A percentile compares a stretch with the other conserved stretches of the same genome.
Conservation (phyloP, 1,140 invertebrate species). For the Lasaia peninsularis region DNA sequence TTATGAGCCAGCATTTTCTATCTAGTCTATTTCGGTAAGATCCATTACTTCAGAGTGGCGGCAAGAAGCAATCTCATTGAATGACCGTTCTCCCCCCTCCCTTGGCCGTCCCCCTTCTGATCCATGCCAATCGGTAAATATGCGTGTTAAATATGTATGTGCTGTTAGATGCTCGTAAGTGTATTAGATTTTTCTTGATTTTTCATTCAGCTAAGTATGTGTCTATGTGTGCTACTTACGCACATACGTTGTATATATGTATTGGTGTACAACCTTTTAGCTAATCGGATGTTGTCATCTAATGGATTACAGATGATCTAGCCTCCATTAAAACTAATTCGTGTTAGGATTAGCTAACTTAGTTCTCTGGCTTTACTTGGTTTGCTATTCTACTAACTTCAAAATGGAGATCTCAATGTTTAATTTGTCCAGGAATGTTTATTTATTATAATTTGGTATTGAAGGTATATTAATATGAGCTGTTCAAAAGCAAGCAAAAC, state of each 20-base stretch:
- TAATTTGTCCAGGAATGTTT: no score
- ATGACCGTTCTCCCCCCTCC: slow-evolving; percentile 61
- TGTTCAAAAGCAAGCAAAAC: no score
- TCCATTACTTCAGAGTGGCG: slow-evolving; percentile 77
- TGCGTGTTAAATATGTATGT: slow-evolving; percentile 77
- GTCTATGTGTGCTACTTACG: background rate
- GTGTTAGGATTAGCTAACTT: no score
- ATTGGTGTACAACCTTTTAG: background rate
- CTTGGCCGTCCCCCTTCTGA: slow-evolving; percentile 39
- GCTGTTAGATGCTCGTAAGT: slow-evolving; percentile 71
- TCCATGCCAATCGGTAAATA: slow-evolving; percentile 75
- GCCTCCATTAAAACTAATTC: no score
- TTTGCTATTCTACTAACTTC: no score
- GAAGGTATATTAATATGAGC: no score
- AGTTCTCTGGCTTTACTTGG: background rate
- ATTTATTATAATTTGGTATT: no score
- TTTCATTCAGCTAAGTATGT: slow-evolving; percentile 58
- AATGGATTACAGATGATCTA: background rate
- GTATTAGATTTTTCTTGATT: slow-evolving; percentile 73
- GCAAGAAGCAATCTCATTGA: slow-evolving; percentile 79
- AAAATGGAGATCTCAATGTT: no score
- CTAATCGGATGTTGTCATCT: background rate
- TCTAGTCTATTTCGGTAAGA: slow-evolving; percentile 76
- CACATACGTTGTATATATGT: slow-evolving; percentile 3
- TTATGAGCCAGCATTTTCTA: slow-evolving; percentile 62